Evolutionary conservation across 2,888 invertebrate genomes (phyloP).

Genomic region (Papilio demoleus): DNA sequence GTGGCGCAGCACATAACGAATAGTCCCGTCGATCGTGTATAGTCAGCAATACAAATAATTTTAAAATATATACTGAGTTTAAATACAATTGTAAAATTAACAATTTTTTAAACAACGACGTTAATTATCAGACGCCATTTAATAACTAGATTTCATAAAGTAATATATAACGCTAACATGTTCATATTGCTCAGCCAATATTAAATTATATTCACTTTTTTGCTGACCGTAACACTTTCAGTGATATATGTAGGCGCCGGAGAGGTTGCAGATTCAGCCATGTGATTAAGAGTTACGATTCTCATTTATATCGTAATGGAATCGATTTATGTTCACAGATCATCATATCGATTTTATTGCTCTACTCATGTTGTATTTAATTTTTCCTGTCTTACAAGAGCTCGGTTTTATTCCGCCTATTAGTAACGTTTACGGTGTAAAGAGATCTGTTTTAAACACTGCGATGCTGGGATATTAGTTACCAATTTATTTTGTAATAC

Average conservation of each 20-base stretch:
- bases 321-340: constrained; percentile 71
- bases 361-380: constrained; percentile 58
- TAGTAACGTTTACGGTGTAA: constrained; percentile 50
- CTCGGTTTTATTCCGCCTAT: constrained; percentile 49
- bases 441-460: constrained; percentile 41
- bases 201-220: constrained; percentile 46
- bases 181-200: too few relatives aligned
- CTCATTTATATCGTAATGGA: constrained; percentile 76
- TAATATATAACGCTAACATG: too few relatives aligned
- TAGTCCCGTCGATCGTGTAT: constrained; percentile 34
- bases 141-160: too few relatives aligned
- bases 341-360: constrained; percentile 67
- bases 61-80: neutral
- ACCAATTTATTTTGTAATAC: constrained; percentile 27
- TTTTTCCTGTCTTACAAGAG: constrained; percentile 58
- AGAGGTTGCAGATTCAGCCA: constrained; percentile 60
- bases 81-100: too few relatives aligned
- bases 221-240: constrained; percentile 48
- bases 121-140: too few relatives aligned
- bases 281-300: constrained; percentile 76
- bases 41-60: constrained; percentile 38
- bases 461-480: constrained; percentile 42
- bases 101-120: too few relatives aligned
- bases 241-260: constrained; percentile 54
- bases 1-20: constrained; percentile 39